phyloP scores from a whole-genome alignment of 2,113 vertebrate species.

The Ivindomyrus marchei region DNA sequence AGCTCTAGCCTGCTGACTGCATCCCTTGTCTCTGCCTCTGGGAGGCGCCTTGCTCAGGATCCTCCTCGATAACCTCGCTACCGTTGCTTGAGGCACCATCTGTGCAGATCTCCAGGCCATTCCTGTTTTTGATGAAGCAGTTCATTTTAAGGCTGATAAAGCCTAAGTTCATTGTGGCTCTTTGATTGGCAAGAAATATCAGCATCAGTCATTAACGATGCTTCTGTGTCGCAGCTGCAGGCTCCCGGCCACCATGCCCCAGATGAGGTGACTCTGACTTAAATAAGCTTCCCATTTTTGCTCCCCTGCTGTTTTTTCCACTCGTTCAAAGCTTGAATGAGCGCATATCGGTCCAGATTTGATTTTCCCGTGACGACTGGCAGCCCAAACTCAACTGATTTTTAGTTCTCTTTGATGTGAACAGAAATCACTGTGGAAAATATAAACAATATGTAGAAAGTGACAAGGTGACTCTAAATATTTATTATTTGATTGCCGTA shows the following conservation, averaged over 20 bases:
- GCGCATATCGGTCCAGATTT: background rate
- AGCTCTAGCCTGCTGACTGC: background rate
- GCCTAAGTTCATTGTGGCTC: constrained; percentile 29
- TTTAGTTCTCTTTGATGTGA: background rate
- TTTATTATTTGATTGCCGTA: background rate
- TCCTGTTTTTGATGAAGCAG: constrained; percentile 54
- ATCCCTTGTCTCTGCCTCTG: background rate
- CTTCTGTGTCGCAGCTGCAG: constrained; percentile 30
- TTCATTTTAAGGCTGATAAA: constrained; percentile 50
- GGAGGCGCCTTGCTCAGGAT: constrained; percentile 41
- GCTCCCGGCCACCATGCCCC: constrained; percentile 28
- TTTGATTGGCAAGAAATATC: constrained; percentile 51
- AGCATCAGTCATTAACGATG: constrained; percentile 48
- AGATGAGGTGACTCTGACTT: constrained; percentile 30
- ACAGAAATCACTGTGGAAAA: background rate
- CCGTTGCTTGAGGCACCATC: constrained; percentile 45
- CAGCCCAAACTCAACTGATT: background rate
- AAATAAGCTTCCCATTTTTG: background rate
- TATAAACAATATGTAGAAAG: background rate
- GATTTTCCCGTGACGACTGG: background rate
- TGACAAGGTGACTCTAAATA: background rate
- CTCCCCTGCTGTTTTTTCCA: background rate
- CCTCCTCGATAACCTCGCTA: constrained; percentile 22
- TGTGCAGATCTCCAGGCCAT: constrained; percentile 32
- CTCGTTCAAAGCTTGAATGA: background rate